Conservation (phyloP, 2,797 vertebrate genomes). For the Adrianichthys oophorus region DNA sequence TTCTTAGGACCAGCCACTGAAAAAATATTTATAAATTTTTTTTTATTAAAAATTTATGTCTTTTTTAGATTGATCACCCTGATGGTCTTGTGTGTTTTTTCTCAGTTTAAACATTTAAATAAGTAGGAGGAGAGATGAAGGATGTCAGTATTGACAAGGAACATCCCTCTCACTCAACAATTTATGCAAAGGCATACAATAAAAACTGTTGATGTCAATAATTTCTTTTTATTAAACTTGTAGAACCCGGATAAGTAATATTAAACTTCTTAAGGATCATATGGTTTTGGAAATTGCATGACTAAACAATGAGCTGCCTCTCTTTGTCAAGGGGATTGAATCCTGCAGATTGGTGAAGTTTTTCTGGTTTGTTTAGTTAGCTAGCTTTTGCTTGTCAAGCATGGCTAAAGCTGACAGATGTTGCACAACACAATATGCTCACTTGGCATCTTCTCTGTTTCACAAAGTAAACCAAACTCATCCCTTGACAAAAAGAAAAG, state of each 20-base stretch:
- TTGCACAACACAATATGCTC: constrained; percentile 28
- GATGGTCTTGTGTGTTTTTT: no score
- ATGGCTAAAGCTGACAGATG: constrained; percentile 33
- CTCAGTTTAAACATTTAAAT: background rate
- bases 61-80: no score
- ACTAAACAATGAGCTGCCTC: background rate
- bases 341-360: constrained; percentile 5
- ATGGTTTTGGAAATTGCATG: background rate
- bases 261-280: constrained; percentile 2
- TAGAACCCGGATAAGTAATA: background rate
- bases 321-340: constrained; percentile 15
- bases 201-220: background rate
- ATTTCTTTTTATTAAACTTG: background rate
- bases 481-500: constrained; percentile 22
- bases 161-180: background rate
- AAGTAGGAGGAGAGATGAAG: background rate
- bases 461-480: constrained; percentile 21
- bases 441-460: constrained; percentile 32
- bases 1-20: background rate
- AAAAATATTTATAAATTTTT: no score
- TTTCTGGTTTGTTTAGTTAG: constrained; percentile 22
- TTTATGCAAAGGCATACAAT: background rate
- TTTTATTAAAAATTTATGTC: no score
- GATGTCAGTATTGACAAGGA: constrained; percentile 1
- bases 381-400: constrained; percentile 16